phyloP scores from a whole-genome alignment of 2,113 vertebrate species.

The Megaptera novaeangliae region DNA sequence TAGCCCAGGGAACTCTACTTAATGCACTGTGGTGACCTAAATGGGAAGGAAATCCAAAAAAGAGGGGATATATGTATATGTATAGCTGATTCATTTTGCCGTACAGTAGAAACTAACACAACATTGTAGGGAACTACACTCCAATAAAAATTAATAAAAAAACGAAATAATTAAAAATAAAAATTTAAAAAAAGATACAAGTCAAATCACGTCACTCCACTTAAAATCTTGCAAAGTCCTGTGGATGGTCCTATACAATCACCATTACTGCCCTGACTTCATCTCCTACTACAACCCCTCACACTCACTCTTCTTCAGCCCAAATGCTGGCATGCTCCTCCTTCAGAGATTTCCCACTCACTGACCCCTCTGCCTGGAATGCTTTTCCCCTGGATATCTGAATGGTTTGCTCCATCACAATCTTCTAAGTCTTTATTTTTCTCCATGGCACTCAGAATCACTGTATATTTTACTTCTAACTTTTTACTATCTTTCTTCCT shows the following conservation, averaged over 20 bases:
- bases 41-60: too few species aligned
- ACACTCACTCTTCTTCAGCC: neutral
- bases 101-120: too few species aligned
- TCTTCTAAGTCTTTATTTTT: neutral
- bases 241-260: fast-evolving
- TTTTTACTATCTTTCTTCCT: neutral
- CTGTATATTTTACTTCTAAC: neutral
- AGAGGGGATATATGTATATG: too few species aligned
- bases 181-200: neutral
- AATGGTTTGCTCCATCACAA: neutral
- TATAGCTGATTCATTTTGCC: too few species aligned
- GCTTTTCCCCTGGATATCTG: neutral
- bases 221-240: neutral
- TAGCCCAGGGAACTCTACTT: too few species aligned
- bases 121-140: too few species aligned
- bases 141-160: too few species aligned
- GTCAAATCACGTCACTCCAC: neutral
- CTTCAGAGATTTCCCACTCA: neutral
- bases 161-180: too few species aligned
- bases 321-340: neutral
- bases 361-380: neutral
- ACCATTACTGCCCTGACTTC: neutral
- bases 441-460: neutral
- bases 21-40: too few species aligned
- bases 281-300: neutral